Evolutionary conservation across 1,140 invertebrate genomes (phyloP).

Genomic region (Pseudomyrmex pallidus): DNA sequence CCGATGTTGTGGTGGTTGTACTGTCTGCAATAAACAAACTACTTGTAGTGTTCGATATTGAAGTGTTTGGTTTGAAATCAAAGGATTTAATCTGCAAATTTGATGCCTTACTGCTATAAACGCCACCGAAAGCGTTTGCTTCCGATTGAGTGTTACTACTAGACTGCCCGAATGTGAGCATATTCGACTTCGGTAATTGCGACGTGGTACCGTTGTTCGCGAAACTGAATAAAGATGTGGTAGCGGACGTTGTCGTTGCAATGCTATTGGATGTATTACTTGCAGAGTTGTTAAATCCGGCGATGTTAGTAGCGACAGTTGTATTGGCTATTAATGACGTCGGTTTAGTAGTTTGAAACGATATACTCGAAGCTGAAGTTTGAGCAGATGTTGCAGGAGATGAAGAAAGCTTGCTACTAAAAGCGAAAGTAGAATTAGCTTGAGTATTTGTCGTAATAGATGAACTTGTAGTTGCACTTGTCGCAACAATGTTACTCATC

Average conservation of each 20-base stretch:
- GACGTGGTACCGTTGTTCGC: slow-evolving; percentile 2
- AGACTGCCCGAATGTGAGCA: slow-evolving; percentile 21
- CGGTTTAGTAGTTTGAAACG: background rate
- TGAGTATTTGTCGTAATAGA: background rate
- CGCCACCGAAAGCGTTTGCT: slow-evolving; percentile 38
- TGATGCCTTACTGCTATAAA: background rate
- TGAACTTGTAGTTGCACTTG: background rate
- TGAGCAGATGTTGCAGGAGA: background rate
- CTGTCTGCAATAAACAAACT: background rate
- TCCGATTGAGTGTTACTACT: background rate
- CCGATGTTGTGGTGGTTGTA: background rate
- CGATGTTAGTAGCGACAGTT: background rate
- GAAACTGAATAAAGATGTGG: slow-evolving; percentile 29
- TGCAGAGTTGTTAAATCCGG: slow-evolving; percentile 2
- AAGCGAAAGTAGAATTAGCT: background rate
- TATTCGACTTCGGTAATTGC: slow-evolving; percentile 21
- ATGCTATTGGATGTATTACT: background rate
- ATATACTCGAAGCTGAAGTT: background rate
- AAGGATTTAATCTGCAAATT: slow-evolving; percentile 26
- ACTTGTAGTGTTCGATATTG: background rate
- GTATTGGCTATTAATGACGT: background rate
- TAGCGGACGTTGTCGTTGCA: background rate
- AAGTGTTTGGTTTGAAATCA: slow-evolving; percentile 12
- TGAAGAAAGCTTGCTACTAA: background rate
- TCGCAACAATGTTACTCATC: background rate